These are phyloP conservation scores for Mus caroli DNA, from an alignment of 2,797 vertebrate genomes.

Conservation along the genomic window DNA sequence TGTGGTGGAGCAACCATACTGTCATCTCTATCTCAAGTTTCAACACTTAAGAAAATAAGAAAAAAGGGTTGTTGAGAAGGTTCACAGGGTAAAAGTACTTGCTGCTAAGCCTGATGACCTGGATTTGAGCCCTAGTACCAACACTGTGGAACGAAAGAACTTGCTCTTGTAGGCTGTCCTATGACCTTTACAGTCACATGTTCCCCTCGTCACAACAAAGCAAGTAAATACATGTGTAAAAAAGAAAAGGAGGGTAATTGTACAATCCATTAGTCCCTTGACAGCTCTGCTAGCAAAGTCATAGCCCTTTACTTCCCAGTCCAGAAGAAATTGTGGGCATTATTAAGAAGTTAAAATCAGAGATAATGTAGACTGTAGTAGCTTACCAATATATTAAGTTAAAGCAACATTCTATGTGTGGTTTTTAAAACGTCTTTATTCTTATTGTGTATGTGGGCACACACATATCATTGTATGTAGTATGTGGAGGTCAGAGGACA, in stretches of 20 bases:
- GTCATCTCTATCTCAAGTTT: neutral
- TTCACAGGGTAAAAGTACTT: neutral
- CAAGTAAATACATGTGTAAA: neutral
- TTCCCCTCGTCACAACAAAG: neutral
- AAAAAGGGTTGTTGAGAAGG: neutral
- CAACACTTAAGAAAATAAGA: neutral
- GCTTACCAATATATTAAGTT: neutral
- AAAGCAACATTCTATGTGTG: conserved; percentile 11
- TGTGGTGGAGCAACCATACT: conserved; percentile 23
- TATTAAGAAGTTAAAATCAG: conserved; percentile 64
- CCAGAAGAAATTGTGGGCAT: conserved; percentile 4
- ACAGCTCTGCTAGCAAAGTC: conserved; percentile 19
- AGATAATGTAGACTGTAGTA: conserved; percentile 39
- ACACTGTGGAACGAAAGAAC: neutral
- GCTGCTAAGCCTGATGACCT: neutral
- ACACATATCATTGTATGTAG: neutral
- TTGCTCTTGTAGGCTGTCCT: neutral
- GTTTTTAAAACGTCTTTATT: neutral
- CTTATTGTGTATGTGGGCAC: neutral
- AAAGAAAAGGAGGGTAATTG: conserved; percentile 8
- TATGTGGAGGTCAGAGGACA: neutral
- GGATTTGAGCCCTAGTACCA: neutral
- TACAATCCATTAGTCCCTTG: conserved; percentile 37
- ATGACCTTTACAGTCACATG: neutral
- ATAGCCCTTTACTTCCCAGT: conserved; percentile 25